Evolutionary conservation across 2,888 invertebrate species (phyloP), one percentile per base, ranked within the genome.

Genomic region (Vanessa cardui): DNA sequence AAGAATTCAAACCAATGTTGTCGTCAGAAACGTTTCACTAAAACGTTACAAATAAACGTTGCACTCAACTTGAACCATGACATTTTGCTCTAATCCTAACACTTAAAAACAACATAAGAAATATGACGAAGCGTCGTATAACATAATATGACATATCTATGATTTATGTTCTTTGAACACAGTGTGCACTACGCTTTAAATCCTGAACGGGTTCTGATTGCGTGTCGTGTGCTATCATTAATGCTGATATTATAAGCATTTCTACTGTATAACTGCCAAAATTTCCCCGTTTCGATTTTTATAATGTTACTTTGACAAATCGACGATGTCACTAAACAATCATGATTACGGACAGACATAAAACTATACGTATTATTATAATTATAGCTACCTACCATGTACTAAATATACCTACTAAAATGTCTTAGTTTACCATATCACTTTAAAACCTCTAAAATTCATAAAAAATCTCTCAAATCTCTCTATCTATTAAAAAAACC

Each of bases 181-280:
- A 33, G 33, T 64, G 63, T 33, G 33, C 15, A 45, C 60, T 9
- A 45, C 18, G 61, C 60, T 26, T 64, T 47, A 61, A 8, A 54
- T 21, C 54, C 16, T 16, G 50, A 58, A 49, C 58, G 58, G 39
- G 61, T 67, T 70, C 47, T 58, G 50, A 62, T 70, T 64, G 64
- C 70, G 70, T 70, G 70, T 59, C 18, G 47, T 59, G 64, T 61
- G 46, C 59, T 52, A 62, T 47, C 64, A 62, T 70, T 67, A 64
- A 62, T 50, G 64, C 62, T 64, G 64, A 64, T 64, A 70, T 70
- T 62, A 58, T 64, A 59, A 64, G 62, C 33, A 33, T 62, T 70
- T 60, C 54, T 70, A 62, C 59, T 70, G 54, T 62, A 64, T 64
- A 67, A 64, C 61, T 70, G 66, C 66, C 66, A 66, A 69, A 69